These are phyloP conservation scores for Hirundo rustica DNA, from an alignment of 2,797 vertebrate species.

Conservation along the genomic window DNA sequence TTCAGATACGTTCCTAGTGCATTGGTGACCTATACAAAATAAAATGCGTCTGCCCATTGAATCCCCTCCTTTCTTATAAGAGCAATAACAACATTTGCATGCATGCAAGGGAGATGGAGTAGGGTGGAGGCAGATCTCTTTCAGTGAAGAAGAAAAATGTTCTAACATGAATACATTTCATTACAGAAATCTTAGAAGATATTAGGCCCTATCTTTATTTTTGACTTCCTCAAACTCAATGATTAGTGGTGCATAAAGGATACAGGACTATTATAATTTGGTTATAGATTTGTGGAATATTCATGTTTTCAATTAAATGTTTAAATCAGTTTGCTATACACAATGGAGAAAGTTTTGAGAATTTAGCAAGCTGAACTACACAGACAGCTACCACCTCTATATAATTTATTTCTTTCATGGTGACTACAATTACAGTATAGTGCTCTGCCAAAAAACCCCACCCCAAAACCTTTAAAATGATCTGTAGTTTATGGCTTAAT, in stretches of 20 bases:
- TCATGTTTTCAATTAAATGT: background rate
- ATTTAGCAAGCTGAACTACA: background rate
- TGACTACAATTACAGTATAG: conserved; percentile 19
- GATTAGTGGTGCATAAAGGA: background rate
- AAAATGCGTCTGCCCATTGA: background rate
- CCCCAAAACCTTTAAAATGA: background rate
- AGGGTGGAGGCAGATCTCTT: background rate
- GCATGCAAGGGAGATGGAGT: background rate
- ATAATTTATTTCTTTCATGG: conserved; percentile 17
- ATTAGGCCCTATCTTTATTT: background rate
- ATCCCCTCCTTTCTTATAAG: background rate
- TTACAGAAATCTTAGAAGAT: background rate
- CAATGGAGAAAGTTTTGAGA: background rate
- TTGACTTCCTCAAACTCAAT: background rate
- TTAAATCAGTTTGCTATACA: background rate
- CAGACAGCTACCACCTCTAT: background rate
- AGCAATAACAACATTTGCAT: background rate
- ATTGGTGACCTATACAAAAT: background rate
- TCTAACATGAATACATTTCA: background rate
- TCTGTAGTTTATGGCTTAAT: conserved; percentile 37
- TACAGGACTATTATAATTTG: background rate
- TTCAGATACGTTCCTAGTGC: background rate
- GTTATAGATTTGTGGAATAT: background rate
- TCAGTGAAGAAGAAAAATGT: background rate
- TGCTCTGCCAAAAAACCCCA: background rate